A percentile compares a stretch with the other conserved stretches of the same genome.
phyloP scores from a whole-genome alignment of 2,888 invertebrate genomes.

The Brachyptera risi region DNA sequence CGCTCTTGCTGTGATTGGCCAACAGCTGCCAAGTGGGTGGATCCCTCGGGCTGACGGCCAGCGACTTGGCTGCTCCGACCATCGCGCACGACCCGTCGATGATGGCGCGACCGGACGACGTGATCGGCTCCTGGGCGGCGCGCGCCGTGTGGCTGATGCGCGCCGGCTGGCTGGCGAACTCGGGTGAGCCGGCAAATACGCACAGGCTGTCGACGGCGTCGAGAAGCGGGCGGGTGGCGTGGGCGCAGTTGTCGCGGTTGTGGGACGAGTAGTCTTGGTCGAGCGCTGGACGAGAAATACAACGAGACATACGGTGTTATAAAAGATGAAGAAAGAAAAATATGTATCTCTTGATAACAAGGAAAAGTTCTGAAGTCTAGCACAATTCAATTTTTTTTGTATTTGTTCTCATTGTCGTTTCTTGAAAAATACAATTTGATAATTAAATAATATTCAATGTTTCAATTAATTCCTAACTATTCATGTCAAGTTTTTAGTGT shows the following conservation, averaged over 20 bases:
- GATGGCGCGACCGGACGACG: conserved; percentile 57
- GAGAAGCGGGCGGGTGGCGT: conserved; percentile 78
- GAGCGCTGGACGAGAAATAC: too few species aligned
- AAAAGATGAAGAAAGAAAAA: too few species aligned
- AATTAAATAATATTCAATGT: too few species aligned
- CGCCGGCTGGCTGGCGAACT: conserved; percentile 90
- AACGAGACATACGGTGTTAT: too few species aligned
- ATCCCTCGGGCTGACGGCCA: conserved; percentile 86
- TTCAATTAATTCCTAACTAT: too few species aligned
- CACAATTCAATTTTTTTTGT: too few species aligned
- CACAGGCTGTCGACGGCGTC: conserved; percentile 90
- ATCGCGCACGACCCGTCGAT: conserved; percentile 86
- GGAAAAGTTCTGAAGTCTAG: too few species aligned
- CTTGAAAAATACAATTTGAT: too few species aligned
- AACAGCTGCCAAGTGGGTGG: conserved; percentile 92
- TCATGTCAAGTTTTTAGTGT: too few species aligned
- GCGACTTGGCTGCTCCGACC: conserved; percentile 83
- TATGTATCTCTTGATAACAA: too few species aligned
- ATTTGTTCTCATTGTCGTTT: too few species aligned
- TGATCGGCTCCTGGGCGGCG: conserved; percentile 45
- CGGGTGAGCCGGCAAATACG: conserved; percentile 89
- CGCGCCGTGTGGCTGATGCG: conserved; percentile 82
- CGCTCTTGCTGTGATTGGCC: conserved; percentile 89
- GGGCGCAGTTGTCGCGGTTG: conserved; percentile 66
- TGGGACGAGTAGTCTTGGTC: conserved; percentile 80